phyloP scores from a whole-genome alignment of 2,113 vertebrate species.

The Grammomys dolichurus region DNA sequence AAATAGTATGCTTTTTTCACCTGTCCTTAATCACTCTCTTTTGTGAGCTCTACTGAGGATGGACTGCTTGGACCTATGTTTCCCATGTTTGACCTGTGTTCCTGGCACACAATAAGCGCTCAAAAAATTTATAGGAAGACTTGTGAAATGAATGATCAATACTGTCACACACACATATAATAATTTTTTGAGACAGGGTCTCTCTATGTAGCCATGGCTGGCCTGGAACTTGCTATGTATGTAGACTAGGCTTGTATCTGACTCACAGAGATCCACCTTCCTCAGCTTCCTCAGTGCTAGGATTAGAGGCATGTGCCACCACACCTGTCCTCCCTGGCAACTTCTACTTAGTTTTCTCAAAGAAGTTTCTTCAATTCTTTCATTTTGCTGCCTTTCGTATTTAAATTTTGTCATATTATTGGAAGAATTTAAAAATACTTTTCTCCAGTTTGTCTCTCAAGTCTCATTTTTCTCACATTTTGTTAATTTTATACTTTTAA shows the following conservation, averaged over 20 bases:
- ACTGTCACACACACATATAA: neutral
- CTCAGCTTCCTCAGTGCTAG: neutral
- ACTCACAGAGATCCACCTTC: neutral
- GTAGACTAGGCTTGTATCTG: neutral
- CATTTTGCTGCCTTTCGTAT: neutral
- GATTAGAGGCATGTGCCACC: neutral
- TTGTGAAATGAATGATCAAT: neutral
- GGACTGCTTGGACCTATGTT: neutral
- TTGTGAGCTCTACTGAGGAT: neutral
- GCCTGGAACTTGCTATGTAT: neutral
- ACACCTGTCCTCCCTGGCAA: neutral
- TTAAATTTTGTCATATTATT: conserved; percentile 12
- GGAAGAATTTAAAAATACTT: conserved; percentile 8
- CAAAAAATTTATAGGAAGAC: neutral
- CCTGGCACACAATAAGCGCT: neutral
- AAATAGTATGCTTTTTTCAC: neutral
- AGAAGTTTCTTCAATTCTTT: neutral
- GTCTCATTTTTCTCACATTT: neutral
- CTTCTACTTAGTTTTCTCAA: neutral
- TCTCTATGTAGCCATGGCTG: neutral
- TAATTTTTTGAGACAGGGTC: neutral
- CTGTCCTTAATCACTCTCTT: neutral
- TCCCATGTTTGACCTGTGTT: neutral
- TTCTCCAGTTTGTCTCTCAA: conserved; percentile 14
- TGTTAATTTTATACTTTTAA: conserved; percentile 36